These are phyloP conservation scores for Julus scandinavius DNA, from an alignment of 2,888 invertebrate species.

Conservation along the genomic window DNA sequence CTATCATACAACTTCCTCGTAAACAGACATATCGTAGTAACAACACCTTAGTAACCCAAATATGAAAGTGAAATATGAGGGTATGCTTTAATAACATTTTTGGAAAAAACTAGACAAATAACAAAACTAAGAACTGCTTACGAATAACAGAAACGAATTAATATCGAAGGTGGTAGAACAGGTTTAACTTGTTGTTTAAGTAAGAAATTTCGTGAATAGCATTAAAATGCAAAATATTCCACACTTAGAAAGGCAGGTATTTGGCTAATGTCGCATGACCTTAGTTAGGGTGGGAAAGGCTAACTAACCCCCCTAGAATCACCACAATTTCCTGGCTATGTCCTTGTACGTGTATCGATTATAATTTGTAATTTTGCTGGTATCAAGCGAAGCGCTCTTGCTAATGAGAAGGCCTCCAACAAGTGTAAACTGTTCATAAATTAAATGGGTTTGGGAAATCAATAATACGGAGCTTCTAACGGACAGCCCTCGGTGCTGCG, in stretches of 20 bases:
- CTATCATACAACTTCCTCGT: not conserved
- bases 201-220: not conserved
- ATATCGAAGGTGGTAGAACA: not conserved
- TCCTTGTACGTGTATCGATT: conserved; percentile 43
- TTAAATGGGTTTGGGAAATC: not conserved
- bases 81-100: not conserved
- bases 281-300: not conserved
- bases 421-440: conserved; percentile 26
- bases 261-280: not conserved
- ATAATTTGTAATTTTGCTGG: not conserved
- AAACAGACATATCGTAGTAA: not conserved
- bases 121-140: not conserved
- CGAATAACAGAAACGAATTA: not conserved
- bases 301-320: not conserved
- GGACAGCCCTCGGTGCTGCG: not conserved
- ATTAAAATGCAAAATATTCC: not conserved
- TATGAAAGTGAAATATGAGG: not conserved
- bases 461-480: not conserved
- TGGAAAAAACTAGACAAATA: not conserved
- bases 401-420: conserved; percentile 24
- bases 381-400: not conserved
- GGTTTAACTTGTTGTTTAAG: not conserved
- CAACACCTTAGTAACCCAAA: not conserved
- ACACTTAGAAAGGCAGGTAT: not conserved
- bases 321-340: not conserved